Base-by-base conservation (phyloP, 2,888 invertebrate genomes). In the Neria commutata region DNA sequence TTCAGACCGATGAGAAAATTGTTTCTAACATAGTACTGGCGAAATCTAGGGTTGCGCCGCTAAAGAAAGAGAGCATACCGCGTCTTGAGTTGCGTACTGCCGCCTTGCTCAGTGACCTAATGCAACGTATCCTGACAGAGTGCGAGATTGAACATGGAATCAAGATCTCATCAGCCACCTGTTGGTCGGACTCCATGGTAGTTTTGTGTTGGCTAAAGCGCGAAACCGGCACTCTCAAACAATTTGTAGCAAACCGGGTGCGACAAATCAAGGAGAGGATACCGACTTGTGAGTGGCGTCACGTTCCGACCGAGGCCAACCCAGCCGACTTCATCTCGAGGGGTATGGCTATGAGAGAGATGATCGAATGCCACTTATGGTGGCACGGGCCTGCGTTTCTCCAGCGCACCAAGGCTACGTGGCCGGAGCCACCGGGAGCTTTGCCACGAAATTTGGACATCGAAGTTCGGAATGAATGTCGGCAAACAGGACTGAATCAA, bases 311-410 rank as follows among this genome's bases (percentile, higher is more conserved):
- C 2, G 49, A 60, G 19, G 46, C 52, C 23, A 60, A 56, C 17
- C 46, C 59, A 51, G 59, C 54, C 19, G 58, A 55, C 16, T 24
- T 59, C 10, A 55, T 47, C 25, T 60, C 60, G 33, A 42, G 52
- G 48, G 51, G 55, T 25, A 2, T 53, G 8, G 5, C 5, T 21
- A 42, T 42, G 21, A 42, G 5, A 6, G 42, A 42, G 14, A 19
- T 42, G 4, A 19, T 42, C 21, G 14, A 5, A 17, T 42, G 19
- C 21, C 8, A 3, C 5, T 42, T 19, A 19, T 42, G 42, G 42
- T 42, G 42, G 42, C 17, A 42, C 21, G 42, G 42, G 5, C 42
- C 42, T 14, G 21, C 42, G 3, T 19, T 42, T 14, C 42, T 42
- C 14, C 42, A 14, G 21, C 8, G 21, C 21, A 6, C 4, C 3